Evolutionary conservation across 2,797 vertebrate genomes (phyloP).

Genomic region (Odontamblyopus rebecca): DNA sequence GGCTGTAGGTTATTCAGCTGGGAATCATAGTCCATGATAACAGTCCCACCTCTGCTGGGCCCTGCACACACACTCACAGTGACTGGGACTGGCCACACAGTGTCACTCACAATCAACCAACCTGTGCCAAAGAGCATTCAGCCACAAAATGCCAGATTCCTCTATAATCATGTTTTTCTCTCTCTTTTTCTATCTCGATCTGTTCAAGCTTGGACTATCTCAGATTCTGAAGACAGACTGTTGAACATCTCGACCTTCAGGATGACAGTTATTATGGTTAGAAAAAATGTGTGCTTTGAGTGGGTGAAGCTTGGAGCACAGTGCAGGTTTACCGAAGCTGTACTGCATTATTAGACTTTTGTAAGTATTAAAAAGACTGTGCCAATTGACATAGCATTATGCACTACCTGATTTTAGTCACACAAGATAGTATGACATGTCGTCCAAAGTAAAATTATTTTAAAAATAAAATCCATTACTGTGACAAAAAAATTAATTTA

Average conservation of each 20-base stretch:
- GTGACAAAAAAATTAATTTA: too few relatives aligned
- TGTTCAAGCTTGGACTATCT: constrained; percentile 57
- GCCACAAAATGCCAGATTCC: constrained; percentile 72
- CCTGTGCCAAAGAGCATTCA: constrained; percentile 67
- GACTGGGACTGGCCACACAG: constrained; percentile 63
- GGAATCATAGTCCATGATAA: constrained; percentile 61
- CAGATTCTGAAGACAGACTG: constrained; percentile 39
- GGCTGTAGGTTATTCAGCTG: constrained; percentile 63
- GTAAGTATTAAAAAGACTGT: constrained; percentile 6
- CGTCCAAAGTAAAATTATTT: not conserved
- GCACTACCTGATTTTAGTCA: not conserved
- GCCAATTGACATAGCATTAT: not conserved
- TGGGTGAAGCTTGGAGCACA: constrained; percentile 36
- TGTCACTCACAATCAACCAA: constrained; percentile 75
- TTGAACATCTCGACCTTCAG: constrained; percentile 68
- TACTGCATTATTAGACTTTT: constrained; percentile 23
- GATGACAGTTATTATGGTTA: constrained; percentile 57
- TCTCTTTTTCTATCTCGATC: constrained; percentile 64
- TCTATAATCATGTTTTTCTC: constrained; percentile 54
- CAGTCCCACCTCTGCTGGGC: constrained; percentile 37
- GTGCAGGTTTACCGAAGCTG: constrained; percentile 23
- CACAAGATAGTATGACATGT: not conserved
- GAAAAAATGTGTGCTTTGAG: constrained; percentile 46
- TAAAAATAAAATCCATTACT: too few relatives aligned
- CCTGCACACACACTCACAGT: constrained; percentile 65